Evolutionary conservation across 2,113 vertebrate genomes (phyloP), one percentile per base, ranked within the genome.

Genomic region (Hemiscyllium ocellatum): DNA sequence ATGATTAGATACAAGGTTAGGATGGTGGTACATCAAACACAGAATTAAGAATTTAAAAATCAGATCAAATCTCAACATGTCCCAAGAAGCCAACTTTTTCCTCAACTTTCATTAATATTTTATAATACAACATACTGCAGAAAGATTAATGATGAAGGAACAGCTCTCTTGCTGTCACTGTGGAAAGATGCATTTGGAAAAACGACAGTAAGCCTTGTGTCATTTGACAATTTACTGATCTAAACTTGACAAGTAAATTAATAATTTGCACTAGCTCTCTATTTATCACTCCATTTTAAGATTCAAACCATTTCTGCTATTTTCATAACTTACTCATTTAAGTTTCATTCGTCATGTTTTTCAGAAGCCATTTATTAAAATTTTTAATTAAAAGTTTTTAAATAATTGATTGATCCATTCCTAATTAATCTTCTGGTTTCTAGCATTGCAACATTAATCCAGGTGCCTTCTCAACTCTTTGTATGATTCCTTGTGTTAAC

Each of bases 291-390:
- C 4, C 24, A 50, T 4, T 52, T 47, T 52, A 95, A 52, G 47
- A 52, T 33, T 76, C 24, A 47, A 95, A 95, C 26, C 13, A 70
- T 50, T 70, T 26, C 66, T 72, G 93, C 70, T 76, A 70, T 72
- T 95, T 69, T 95, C 68, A 95, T 72, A 95, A 50, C 52, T 72
- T 26, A 50, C 68, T 29, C 37, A 72, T 95, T 95, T 95, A 76
- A 95, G 72, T 72, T 26, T 33, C 37, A 72, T 76, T 70, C 70
- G 22, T 42, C 42, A 70, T 69, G 66, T n/a, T 91, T 91, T 68
- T 93, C 61, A 22, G 47, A 52, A 29, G 69, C 33, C 50, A 50
- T 95, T 29, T 76, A 95, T 52, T 95, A 72, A 72, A 52, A 33
- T 76, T 10, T 65, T 93, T 76, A 29, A 50, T 95, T 95, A 95